Evolutionary conservation across 2,797 vertebrate genomes (phyloP).

Genomic region (Calcarius lapponicus): DNA sequence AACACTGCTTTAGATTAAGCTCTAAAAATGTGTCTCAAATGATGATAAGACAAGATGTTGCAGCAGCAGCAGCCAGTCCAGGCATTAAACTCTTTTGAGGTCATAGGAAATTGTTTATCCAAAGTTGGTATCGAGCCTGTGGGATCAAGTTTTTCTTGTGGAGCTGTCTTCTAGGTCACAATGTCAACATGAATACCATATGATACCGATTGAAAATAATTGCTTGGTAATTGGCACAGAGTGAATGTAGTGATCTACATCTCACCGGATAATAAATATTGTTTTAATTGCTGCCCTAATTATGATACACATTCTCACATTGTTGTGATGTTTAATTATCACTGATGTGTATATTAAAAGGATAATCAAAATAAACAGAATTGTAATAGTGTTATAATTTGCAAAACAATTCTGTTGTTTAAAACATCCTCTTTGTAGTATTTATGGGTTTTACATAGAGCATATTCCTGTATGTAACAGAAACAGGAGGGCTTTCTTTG

Average conservation of each 20-base stretch:
- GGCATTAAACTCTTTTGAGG: neutral
- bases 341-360: neutral
- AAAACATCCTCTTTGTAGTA: neutral
- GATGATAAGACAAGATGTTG: neutral
- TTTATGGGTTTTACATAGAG: neutral
- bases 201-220: constrained; percentile 54
- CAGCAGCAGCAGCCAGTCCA: neutral
- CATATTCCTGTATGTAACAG: neutral
- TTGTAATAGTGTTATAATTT: neutral
- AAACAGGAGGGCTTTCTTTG: neutral
- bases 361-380: neutral
- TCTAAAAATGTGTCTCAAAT: neutral
- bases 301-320: neutral
- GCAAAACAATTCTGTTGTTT: neutral
- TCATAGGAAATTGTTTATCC: constrained; percentile 13
- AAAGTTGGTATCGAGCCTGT: neutral
- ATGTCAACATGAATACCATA: neutral
- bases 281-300: constrained; percentile 57
- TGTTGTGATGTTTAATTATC: neutral
- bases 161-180: constrained; percentile 38
- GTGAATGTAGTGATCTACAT: constrained; percentile 45
- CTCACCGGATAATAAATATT: constrained; percentile 31
- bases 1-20: neutral
- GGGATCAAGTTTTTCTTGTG: constrained; percentile 8
- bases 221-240: constrained; percentile 47